Evolutionary conservation across 2,797 vertebrate genomes (phyloP), one percentile per base, ranked within the genome.

Genomic region (Pseudomugil gertrudae): DNA sequence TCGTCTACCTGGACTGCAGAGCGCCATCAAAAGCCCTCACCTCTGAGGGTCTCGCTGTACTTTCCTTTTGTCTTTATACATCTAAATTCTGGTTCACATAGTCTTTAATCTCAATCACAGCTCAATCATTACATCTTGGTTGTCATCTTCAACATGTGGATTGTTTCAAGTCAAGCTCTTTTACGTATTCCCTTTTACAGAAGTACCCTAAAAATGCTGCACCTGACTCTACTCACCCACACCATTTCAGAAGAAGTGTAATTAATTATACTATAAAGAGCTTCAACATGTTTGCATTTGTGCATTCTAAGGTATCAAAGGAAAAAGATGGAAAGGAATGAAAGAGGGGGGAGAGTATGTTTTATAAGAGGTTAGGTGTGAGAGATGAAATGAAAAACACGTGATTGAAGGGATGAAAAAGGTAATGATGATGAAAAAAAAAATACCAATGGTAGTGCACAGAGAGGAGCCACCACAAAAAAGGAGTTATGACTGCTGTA

Each of bases 371-470:
- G 55, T 68, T 70, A 56, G 63, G 35, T 51, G 57, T 59, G 70
- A 56, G 69, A 3, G 58, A 36, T 58, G 69, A 72, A 88, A 80
- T 67, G 59, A 73, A 76, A 84, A 74, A 80, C 71, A 81, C 87
- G 80, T 63, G 79, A 75, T 26, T 3, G 66, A 79, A 67, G 76
- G 76, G 77, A 76, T 76, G 84, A 84, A 83, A 80, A 79, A 57
- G 85, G 79, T 89, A 88, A 91, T 89, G 87, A 81, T 71, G 84
- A n/a, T n/a, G n/a, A n/a, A n/a, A 87, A 84, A 86, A 85, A 84
- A 86, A 86, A 85, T 81, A 81, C 72, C 76, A 75, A 77, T 64
- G 75, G 83, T 80, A 60, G 63, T 74, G 83, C 53, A 65, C 72
- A 83, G 82, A 84, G 83, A 67, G 56, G 78, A 79, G 80, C 84